phyloP scores from a whole-genome alignment of 2,113 vertebrate species.

The Orientallactaga bullata region DNA sequence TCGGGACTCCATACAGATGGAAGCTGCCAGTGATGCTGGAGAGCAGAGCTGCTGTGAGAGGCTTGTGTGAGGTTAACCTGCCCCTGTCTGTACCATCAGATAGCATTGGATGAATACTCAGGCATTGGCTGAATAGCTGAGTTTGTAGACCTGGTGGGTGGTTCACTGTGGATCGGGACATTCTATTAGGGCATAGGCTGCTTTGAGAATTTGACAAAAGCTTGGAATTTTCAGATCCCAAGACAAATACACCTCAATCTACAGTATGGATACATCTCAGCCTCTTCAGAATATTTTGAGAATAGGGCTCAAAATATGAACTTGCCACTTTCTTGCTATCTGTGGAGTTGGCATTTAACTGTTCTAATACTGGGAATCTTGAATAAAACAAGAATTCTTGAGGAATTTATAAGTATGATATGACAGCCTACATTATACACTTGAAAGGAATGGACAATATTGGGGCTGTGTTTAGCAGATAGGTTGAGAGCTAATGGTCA shows the following conservation, averaged over 20 bases:
- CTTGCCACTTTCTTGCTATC: not conserved
- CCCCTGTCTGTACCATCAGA: not conserved
- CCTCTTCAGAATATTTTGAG: not conserved
- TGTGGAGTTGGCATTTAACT: not conserved
- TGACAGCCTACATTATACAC: not conserved
- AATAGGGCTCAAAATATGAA: not conserved
- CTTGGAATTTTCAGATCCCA: not conserved
- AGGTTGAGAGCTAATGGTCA: no score
- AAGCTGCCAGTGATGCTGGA: fast-evolving
- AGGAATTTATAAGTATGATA: not conserved
- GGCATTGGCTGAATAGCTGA: not conserved
- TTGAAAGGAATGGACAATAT: not conserved
- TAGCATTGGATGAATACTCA: not conserved
- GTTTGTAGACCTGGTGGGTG: fast-evolving
- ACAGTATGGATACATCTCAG: not conserved
- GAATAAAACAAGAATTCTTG: not conserved
- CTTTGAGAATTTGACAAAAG: not conserved
- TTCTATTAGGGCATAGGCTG: not conserved
- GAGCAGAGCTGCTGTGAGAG: no score
- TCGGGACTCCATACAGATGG: not conserved
- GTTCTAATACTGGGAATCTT: not conserved
- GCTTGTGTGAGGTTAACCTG: not conserved
- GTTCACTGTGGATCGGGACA: not conserved
- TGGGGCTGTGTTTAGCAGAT: no score
- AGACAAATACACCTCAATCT: not conserved